Conservation (phyloP, 2,113 vertebrate genomes). For the Dendropsophus ebraccatus region DNA sequence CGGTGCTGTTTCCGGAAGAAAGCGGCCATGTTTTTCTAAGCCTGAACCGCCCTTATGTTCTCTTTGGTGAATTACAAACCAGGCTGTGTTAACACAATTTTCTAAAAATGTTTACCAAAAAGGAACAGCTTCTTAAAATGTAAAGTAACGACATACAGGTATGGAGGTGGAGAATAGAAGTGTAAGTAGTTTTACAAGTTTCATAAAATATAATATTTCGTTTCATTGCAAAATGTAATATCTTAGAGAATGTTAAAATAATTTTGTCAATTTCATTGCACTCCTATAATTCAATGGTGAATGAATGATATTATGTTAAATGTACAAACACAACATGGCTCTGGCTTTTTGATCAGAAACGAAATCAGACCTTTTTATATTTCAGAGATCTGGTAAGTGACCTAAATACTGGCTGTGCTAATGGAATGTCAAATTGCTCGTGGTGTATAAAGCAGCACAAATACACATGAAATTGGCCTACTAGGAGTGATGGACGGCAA, state of each 20-base stretch:
- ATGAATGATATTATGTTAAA: not conserved
- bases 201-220: not conserved
- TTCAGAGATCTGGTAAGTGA: conserved; percentile 1
- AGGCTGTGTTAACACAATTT: no score
- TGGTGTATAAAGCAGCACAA: conserved; percentile 40
- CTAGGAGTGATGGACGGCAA: conserved; percentile 20
- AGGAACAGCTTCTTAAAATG: no score
- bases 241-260: not conserved
- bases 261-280: not conserved
- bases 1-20: no score
- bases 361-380: conserved; percentile 38
- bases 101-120: not conserved
- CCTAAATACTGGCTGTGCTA: conserved; percentile 41
- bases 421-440: conserved; percentile 26
- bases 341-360: conserved; percentile 14
- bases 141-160: no score
- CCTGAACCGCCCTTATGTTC: no score
- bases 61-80: no score
- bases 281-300: not conserved
- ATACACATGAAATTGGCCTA: conserved; percentile 38
- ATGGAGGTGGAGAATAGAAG: no score
- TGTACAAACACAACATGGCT: not conserved
- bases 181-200: not conserved
- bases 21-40: no score
- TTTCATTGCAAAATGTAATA: no score